Conservation (phyloP, 1,140 invertebrate species). For the Matsumurasca onukii region DNA sequence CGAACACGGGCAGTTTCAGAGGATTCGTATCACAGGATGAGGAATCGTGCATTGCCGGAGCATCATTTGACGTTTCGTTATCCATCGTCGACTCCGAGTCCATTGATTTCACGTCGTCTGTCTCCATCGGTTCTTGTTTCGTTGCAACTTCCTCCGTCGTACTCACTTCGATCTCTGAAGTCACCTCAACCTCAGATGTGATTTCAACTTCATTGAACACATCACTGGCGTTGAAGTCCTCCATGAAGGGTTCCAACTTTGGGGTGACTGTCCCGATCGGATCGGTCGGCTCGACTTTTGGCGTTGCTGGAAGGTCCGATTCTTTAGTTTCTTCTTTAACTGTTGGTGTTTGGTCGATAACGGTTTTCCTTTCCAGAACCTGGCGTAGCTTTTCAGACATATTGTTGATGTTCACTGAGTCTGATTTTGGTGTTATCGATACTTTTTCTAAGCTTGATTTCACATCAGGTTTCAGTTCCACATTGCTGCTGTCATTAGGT, state of each 20-base stretch:
- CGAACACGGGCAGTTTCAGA: background rate
- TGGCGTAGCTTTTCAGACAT: conserved; percentile 34
- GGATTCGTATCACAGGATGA: conserved; percentile 15
- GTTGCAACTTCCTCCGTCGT: conserved; percentile 28
- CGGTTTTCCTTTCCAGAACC: conserved; percentile 36
- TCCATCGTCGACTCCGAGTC: conserved; percentile 15
- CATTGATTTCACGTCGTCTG: conserved; percentile 20
- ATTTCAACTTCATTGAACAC: conserved; percentile 41
- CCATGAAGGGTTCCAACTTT: conserved; percentile 18
- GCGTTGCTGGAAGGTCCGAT: conserved; percentile 17
- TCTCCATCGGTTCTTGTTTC: conserved; percentile 33
- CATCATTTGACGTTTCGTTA: background rate
- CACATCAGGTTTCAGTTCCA: background rate
- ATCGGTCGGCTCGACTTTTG: too few relatives aligned
- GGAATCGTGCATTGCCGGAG: background rate
- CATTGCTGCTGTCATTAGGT: too few relatives aligned
- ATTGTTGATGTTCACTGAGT: background rate
- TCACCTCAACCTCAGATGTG: conserved; percentile 34
- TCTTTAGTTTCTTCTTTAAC: conserved; percentile 31
- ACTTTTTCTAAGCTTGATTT: background rate
- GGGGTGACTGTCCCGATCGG: too few relatives aligned
- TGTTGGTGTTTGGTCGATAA: conserved; percentile 15
- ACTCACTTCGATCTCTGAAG: too few relatives aligned
- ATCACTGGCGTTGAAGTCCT: conserved; percentile 23
- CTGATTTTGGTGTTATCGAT: background rate